phyloP scores from a whole-genome alignment of 2,113 vertebrate genomes.

The Dascyllus trimaculatus region DNA sequence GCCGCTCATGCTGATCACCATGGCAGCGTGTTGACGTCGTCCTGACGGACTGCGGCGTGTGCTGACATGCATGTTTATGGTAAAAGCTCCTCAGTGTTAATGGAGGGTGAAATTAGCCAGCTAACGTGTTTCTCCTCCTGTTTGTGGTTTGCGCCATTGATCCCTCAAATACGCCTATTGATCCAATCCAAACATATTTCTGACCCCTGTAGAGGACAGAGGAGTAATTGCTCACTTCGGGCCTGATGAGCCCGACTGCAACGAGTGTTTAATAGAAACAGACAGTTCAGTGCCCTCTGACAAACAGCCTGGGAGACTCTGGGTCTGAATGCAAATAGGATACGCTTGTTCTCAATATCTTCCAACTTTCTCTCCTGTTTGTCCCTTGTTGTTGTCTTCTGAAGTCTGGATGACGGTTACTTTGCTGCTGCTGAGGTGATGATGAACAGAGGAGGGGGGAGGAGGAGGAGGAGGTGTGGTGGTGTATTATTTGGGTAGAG shows the following conservation, averaged over 20 bases:
- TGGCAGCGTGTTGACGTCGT: neutral
- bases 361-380: conserved; percentile 32
- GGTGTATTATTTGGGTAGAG: conserved; percentile 28
- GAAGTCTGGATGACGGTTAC: conserved; percentile 14
- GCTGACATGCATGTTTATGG: conserved; percentile 15
- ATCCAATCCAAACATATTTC: conserved; percentile 48
- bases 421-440: conserved; percentile 34
- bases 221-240: conserved; percentile 40
- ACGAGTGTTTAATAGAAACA: conserved; percentile 58
- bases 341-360: conserved; percentile 23
- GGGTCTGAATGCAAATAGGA: conserved; percentile 64
- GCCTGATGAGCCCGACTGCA: conserved; percentile 46
- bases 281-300: conserved; percentile 60
- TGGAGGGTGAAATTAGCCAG: conserved; percentile 26
- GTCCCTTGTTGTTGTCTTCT: conserved; percentile 17
- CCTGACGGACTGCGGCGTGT: conserved; percentile 1
- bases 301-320: conserved; percentile 48
- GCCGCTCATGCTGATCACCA: neutral
- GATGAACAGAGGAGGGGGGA: conserved; percentile 11
- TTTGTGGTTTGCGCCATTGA: conserved; percentile 12
- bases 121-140: conserved; percentile 1
- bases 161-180: conserved; percentile 15
- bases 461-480: neutral
- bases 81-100: conserved; percentile 22
- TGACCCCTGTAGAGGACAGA: conserved; percentile 55